phyloP scores from a whole-genome alignment of 2,797 vertebrate species.

The Euthynnus affinis region DNA sequence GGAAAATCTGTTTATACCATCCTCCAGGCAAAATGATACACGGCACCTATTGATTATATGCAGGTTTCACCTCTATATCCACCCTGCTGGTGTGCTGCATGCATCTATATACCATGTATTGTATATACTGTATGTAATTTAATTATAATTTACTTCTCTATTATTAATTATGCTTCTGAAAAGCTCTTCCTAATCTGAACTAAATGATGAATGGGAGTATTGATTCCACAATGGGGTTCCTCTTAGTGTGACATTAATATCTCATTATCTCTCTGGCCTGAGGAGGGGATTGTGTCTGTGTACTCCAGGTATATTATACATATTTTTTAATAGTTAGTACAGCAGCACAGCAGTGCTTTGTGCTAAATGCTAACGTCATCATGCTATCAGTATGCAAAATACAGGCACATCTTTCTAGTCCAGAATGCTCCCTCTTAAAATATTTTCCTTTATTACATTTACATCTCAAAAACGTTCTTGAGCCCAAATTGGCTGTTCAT shows the following conservation, averaged over 20 bases:
- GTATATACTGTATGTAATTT: neutral
- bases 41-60: neutral
- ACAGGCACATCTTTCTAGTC: no score
- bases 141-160: slow-evolving; percentile 12
- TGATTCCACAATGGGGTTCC: slow-evolving; percentile 6
- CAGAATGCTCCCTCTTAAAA: no score
- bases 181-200: neutral
- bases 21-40: slow-evolving; percentile 4
- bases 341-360: neutral
- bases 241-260: neutral
- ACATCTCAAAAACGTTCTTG: no score
- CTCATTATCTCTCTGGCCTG: neutral
- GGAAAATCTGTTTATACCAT: slow-evolving; percentile 14
- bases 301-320: neutral
- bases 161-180: slow-evolving; percentile 15
- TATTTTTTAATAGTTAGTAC: neutral
- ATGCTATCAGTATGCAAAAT: no score
- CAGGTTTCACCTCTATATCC: slow-evolving; percentile 30
- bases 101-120: neutral
- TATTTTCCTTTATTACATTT: no score
- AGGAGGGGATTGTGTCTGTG: neutral
- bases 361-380: neutral
- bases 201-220: slow-evolving; percentile 30
- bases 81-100: neutral
- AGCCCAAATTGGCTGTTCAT: no score